A percentile compares a stretch with the other conserved stretches of the same genome.
Evolutionary conservation across 2,797 vertebrate species (phyloP).

Genomic region (Urocyon cinereoargenteus): DNA sequence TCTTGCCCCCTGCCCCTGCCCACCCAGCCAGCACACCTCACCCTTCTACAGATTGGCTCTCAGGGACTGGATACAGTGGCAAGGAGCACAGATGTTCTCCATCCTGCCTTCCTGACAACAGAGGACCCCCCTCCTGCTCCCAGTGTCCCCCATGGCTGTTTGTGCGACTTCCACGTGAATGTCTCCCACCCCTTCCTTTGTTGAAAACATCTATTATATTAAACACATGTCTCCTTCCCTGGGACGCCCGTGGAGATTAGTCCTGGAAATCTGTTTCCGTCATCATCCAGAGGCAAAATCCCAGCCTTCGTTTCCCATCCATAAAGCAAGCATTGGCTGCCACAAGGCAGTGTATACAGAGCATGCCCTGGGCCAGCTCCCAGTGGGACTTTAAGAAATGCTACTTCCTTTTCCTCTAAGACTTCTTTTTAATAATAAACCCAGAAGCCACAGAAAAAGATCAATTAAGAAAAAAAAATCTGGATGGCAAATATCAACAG

Average conservation of each 20-base stretch:
- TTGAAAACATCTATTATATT: neutral
- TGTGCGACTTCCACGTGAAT: no score
- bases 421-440: neutral
- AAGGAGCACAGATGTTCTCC: neutral
- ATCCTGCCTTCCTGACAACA: neutral
- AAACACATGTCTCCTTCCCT: neutral
- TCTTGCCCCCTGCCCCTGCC: rapidly evolving
- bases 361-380: neutral
- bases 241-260: neutral
- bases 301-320: neutral
- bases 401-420: neutral
- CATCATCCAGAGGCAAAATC: neutral
- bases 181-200: slow-evolving; percentile 53
- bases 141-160: neutral
- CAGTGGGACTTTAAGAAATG: neutral
- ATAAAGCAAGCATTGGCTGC: neutral
- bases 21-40: neutral
- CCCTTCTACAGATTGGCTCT: neutral
- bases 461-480: neutral
- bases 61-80: neutral
- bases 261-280: neutral
- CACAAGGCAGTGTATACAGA: neutral
- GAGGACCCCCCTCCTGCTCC: neutral
- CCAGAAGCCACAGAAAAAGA: neutral
- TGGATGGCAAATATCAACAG: neutral